Conservation (phyloP, 2,797 vertebrate genomes). For the Cyclopterus lumpus region DNA sequence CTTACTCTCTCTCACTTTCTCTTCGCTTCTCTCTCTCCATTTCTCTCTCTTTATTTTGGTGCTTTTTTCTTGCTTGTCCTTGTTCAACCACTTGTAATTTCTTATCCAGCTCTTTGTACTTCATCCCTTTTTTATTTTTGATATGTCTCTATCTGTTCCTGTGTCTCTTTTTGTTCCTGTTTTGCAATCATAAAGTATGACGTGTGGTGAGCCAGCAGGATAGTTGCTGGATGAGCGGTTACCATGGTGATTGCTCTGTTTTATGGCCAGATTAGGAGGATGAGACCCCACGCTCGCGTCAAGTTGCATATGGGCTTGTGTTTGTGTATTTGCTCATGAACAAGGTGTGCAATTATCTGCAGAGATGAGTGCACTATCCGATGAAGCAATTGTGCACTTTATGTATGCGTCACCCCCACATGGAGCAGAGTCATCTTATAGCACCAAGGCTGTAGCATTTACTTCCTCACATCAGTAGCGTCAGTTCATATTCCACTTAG, state of each 20-base stretch:
- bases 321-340: conserved; percentile 1
- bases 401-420: conserved; percentile 1
- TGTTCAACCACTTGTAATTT: conserved; percentile 12
- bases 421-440: conserved; percentile 28
- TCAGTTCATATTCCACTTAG: conserved; percentile 35
- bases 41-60: conserved; percentile 4
- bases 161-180: conserved; percentile 11
- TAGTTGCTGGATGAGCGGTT: conserved; percentile 57
- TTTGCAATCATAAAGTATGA: conserved; percentile 41
- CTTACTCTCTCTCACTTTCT: neutral
- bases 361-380: neutral
- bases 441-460: conserved; percentile 21
- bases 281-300: conserved; percentile 17
- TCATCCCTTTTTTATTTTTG: neutral
- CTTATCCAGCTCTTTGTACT: conserved; percentile 1
- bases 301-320: conserved; percentile 4
- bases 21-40: no score
- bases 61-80: neutral
- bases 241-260: conserved; percentile 68
- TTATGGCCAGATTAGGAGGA: conserved; percentile 45
- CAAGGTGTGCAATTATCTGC: conserved; percentile 9
- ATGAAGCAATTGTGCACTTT: neutral
- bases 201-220: conserved; percentile 53
- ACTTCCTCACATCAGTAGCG: conserved; percentile 24
- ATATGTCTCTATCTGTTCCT: neutral